Percentiles rank a stretch among this genome's conserved stretches.
Evolutionary conservation across 2,888 invertebrate species (phyloP).

Genomic region (Macrophya annulata): DNA sequence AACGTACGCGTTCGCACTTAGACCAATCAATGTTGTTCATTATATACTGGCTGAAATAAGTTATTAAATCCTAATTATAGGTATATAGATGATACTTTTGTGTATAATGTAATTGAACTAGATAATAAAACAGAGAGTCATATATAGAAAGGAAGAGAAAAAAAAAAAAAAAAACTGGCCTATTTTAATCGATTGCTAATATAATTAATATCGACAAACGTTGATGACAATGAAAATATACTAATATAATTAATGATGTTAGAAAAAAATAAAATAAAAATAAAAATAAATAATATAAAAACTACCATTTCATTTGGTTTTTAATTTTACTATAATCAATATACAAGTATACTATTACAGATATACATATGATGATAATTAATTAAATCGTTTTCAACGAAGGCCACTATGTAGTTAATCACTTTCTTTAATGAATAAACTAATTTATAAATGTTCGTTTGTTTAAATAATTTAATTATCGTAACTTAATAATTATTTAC

Average conservation of each 20-base stretch:
- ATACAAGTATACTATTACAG: no score
- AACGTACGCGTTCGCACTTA: slow-evolving; percentile 21
- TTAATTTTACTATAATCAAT: not conserved
- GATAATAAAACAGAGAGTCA: not conserved
- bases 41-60: slow-evolving; percentile 32
- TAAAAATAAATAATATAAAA: not conserved
- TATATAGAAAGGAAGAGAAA: not conserved
- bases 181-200: not conserved
- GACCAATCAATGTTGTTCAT: slow-evolving; percentile 53
- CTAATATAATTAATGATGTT: not conserved
- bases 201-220: no score
- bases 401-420: no score
- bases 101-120: slow-evolving; percentile 16
- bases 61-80: slow-evolving; percentile 4
- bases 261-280: not conserved
- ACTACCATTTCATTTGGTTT: not conserved
- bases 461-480: not conserved
- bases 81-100: not conserved
- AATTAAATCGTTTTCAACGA: no score
- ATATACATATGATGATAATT: not conserved
- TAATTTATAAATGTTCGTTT: not conserved
- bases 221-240: slow-evolving; percentile 3
- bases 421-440: not conserved
- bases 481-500: no score
- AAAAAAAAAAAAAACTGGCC: not conserved